Percentiles rank a stretch among this genome's conserved stretches.
Conservation (phyloP, 2,888 invertebrate species). For the Hypsopygia costalis region DNA sequence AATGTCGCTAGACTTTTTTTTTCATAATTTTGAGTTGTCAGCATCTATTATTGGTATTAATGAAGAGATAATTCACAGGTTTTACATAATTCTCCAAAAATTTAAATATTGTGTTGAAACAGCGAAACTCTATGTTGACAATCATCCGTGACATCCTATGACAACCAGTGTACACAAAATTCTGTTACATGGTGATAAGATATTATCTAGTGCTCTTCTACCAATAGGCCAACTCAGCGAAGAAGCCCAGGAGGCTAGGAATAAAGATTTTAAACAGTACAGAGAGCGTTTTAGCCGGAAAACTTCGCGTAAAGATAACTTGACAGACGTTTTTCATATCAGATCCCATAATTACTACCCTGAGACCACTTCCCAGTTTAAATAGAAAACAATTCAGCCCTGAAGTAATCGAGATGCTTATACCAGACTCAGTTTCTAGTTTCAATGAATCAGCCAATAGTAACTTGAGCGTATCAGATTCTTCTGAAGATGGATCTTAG, state of each 20-base stretch:
- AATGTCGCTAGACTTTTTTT: too few species aligned
- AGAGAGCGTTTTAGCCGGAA: constrained; percentile 11
- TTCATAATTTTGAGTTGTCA: too few species aligned
- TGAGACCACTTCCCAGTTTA: neutral
- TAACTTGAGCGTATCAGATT: constrained; percentile 2
- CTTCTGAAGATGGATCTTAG: constrained; percentile 4
- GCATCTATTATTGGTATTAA: too few species aligned
- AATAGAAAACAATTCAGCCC: too few species aligned
- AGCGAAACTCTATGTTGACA: constrained; percentile 2
- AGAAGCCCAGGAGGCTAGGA: constrained; percentile 7
- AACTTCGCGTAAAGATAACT: constrained; percentile 8
- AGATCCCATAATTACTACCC: constrained; percentile 12
- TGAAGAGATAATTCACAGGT: too few species aligned
- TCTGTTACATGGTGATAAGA: constrained; percentile 1
- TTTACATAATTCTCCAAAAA: neutral
- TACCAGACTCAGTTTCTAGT: constrained; percentile 5
- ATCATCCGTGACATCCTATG: constrained; percentile 5
- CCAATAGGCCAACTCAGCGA: constrained; percentile 5
- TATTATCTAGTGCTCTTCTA: constrained; percentile 3
- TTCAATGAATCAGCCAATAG: constrained; percentile 2
- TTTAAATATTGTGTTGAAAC: constrained; percentile 1
- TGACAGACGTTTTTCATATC: constrained; percentile 14
- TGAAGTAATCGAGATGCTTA: neutral
- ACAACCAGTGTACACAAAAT: constrained; percentile 5
- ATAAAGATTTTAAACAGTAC: constrained; percentile 6